phyloP scores from a whole-genome alignment of 2,113 vertebrate species.

The Cygnus atratus region DNA sequence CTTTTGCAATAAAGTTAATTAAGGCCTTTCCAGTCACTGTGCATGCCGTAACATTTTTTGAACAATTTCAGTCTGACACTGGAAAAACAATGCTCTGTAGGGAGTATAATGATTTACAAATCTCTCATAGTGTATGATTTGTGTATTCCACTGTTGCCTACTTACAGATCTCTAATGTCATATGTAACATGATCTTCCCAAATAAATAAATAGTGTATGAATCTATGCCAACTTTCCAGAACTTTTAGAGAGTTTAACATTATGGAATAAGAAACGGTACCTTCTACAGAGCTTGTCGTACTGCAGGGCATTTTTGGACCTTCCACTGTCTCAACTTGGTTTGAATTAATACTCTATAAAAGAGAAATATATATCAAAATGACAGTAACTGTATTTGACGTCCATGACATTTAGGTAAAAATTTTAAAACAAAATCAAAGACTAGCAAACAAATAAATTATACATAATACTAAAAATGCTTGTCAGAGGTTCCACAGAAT shows the following conservation, averaged over 20 bases:
- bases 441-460: neutral
- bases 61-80: neutral
- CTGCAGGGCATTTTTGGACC: constrained; percentile 28
- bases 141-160: neutral
- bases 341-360: constrained; percentile 65
- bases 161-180: neutral
- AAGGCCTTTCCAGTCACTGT: neutral
- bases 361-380: neutral
- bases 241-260: neutral
- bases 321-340: constrained; percentile 42
- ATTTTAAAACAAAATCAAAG: neutral
- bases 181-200: neutral
- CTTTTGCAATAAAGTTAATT: neutral
- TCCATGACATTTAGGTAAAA: neutral
- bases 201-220: neutral
- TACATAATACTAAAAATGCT: neutral
- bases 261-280: constrained; percentile 34
- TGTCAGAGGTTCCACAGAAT: neutral
- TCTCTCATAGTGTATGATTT: neutral
- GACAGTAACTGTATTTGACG: neutral
- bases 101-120: neutral
- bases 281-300: constrained; percentile 53
- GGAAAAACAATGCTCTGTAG: neutral
- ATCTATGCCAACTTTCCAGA: neutral
- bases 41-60: neutral